Conservation (phyloP, 2,113 vertebrate species). For the Oreochromis niloticus region DNA sequence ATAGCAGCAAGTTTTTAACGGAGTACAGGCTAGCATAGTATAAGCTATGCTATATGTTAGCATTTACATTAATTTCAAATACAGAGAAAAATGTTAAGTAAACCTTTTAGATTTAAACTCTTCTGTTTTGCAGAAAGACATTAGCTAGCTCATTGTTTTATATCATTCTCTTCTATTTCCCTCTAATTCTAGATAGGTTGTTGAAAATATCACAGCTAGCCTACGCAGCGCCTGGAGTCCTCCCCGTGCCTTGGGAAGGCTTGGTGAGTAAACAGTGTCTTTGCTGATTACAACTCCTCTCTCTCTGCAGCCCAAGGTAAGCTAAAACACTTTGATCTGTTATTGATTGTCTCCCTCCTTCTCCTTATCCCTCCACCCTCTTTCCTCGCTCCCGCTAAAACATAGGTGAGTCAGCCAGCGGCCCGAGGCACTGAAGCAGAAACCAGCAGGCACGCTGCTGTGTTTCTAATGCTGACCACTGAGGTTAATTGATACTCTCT, state of each 20-base stretch:
- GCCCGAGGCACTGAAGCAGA: slow-evolving; percentile 39
- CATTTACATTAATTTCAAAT: neutral
- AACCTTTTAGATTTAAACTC: neutral
- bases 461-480: slow-evolving; percentile 43
- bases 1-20: neutral
- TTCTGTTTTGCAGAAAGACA: neutral
- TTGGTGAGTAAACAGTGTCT: slow-evolving; percentile 67
- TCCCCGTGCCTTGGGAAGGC: slow-evolving; percentile 41
- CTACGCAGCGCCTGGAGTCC: neutral
- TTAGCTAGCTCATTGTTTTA: slow-evolving; percentile 4
- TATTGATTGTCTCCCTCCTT: slow-evolving; percentile 70
- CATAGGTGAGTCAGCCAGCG: slow-evolving; percentile 51
- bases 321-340: slow-evolving; percentile 71
- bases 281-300: slow-evolving; percentile 64
- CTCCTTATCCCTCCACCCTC: slow-evolving; percentile 28
- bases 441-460: slow-evolving; percentile 23
- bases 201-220: neutral
- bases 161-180: slow-evolving; percentile 10
- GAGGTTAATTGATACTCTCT: slow-evolving; percentile 68
- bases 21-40: neutral
- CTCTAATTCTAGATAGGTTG: slow-evolving; percentile 17
- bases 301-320: slow-evolving; percentile 60
- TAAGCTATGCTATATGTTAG: neutral
- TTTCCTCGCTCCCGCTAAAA: slow-evolving; percentile 40
- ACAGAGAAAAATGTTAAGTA: neutral